Conservation (phyloP, 2,888 invertebrate genomes). For the Dynastes hyllus region DNA sequence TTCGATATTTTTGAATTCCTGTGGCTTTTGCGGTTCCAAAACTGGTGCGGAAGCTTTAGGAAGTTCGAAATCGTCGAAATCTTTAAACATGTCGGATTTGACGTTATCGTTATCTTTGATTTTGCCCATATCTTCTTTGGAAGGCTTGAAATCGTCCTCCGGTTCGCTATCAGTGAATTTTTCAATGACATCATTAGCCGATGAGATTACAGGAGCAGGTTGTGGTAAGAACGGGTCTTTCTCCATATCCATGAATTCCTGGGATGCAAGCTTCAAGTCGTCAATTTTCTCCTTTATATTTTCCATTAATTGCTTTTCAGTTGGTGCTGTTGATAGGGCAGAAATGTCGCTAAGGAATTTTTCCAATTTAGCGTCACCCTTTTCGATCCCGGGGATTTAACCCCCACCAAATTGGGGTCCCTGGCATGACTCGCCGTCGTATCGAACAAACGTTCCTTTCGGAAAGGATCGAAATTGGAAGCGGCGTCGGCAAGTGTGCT, state of each 20-base stretch:
- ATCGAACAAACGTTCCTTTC: constrained; percentile 54
- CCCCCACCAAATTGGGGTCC: constrained; percentile 68
- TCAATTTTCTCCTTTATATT: constrained; percentile 58
- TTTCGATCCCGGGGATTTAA: too few species aligned
- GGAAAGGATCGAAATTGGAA: constrained; percentile 54
- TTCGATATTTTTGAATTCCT: constrained; percentile 46
- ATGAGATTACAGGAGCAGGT: neutral
- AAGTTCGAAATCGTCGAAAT: constrained; percentile 62
- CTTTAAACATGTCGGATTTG: constrained; percentile 62
- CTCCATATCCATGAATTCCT: constrained; percentile 67
- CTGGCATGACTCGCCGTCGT: constrained; percentile 59
- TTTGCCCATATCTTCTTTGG: constrained; percentile 57
- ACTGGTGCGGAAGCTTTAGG: constrained; percentile 54
- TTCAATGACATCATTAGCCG: constrained; percentile 70
- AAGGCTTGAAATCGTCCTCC: constrained; percentile 70
- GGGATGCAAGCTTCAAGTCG: constrained; percentile 60
- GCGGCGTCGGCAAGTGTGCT: constrained; percentile 60
- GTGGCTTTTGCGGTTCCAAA: constrained; percentile 36
- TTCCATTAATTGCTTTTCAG: constrained; percentile 58
- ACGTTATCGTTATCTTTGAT: constrained; percentile 48
- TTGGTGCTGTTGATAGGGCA: constrained; percentile 47
- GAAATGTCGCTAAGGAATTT: constrained; percentile 64
- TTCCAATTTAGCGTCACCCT: constrained; percentile 65
- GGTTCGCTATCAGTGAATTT: constrained; percentile 77
- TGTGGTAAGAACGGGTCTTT: constrained; percentile 56